Evolutionary conservation across 1,140 invertebrate genomes (phyloP).

Genomic region (Tenebrio molitor): DNA sequence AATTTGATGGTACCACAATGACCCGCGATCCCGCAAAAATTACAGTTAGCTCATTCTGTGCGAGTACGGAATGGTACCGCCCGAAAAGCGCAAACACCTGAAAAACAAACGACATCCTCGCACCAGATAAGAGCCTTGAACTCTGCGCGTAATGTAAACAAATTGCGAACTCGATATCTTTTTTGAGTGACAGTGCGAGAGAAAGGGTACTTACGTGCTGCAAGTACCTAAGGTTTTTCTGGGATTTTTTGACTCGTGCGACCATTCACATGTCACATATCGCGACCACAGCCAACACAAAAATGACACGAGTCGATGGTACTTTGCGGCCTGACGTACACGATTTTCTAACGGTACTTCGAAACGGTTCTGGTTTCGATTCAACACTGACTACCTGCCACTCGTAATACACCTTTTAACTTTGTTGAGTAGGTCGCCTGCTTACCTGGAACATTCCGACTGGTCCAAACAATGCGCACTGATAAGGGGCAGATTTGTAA

Average conservation of each 20-base stretch:
- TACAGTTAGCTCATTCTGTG: slow-evolving; percentile 33
- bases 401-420: slow-evolving; percentile 39
- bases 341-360: slow-evolving; percentile 44
- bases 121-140: too few species aligned
- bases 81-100: too few species aligned
- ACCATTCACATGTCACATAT: slow-evolving; percentile 28
- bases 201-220: slow-evolving; percentile 6
- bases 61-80: too few species aligned
- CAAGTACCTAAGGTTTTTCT: background rate
- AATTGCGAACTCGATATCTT: background rate
- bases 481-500: slow-evolving; percentile 15
- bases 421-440: slow-evolving; percentile 37
- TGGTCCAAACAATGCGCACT: slow-evolving; percentile 21
- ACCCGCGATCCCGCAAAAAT: slow-evolving; percentile 19
- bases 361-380: slow-evolving; percentile 47
- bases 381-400: slow-evolving; percentile 32
- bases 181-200: background rate
- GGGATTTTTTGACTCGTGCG: background rate
- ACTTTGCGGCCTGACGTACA: slow-evolving; percentile 23
- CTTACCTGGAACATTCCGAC: slow-evolving; percentile 39
- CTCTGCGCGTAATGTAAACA: too few species aligned
- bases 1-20: slow-evolving; percentile 8
- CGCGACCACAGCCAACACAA: slow-evolving; percentile 1
- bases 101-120: too few species aligned
- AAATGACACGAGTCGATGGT: slow-evolving; percentile 27